Percentiles rank a stretch among this genome's conserved stretches.
phyloP scores from a whole-genome alignment of 2,888 invertebrate species.

The Cephus pygmeus region DNA sequence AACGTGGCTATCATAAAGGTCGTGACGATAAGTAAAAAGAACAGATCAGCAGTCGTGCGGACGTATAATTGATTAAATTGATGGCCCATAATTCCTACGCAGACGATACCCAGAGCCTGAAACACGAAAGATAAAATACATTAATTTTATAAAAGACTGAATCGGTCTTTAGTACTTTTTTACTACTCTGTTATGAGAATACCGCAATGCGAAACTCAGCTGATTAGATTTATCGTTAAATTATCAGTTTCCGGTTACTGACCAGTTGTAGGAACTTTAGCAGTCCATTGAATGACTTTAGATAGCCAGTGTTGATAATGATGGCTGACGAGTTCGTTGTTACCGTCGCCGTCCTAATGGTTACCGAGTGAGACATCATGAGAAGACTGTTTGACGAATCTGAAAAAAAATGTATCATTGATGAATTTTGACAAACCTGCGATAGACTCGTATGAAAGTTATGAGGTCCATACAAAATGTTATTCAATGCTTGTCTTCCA shows the following conservation, averaged over 20 bases:
- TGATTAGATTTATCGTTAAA: neutral
- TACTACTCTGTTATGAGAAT: neutral
- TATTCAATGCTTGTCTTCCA: neutral
- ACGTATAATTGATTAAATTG: conserved; percentile 65
- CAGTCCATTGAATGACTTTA: conserved; percentile 82
- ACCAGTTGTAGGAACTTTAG: conserved; percentile 87
- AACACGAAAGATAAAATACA: conserved; percentile 44
- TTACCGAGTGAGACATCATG: conserved; percentile 89
- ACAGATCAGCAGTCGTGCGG: conserved; percentile 71
- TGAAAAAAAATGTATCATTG: conserved; percentile 21
- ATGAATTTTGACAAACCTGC: neutral
- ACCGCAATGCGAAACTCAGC: neutral
- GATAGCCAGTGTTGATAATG: conserved; percentile 83
- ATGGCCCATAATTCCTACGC: conserved; percentile 78
- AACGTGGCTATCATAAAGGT: conserved; percentile 85
- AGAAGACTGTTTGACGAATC: conserved; percentile 16
- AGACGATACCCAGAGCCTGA: conserved; percentile 81
- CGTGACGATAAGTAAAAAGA: conserved; percentile 80
- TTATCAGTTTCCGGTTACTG: conserved; percentile 50
- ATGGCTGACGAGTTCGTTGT: conserved; percentile 81
- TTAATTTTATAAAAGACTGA: neutral
- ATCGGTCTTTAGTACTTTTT: neutral
- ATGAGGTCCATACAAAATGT: neutral
- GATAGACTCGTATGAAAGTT: neutral
- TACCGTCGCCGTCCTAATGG: conserved; percentile 81